Conservation (phyloP, 37 sponge, comb jelly and placozoan genomes). For the Aphrocallistes beatrix region DNA sequence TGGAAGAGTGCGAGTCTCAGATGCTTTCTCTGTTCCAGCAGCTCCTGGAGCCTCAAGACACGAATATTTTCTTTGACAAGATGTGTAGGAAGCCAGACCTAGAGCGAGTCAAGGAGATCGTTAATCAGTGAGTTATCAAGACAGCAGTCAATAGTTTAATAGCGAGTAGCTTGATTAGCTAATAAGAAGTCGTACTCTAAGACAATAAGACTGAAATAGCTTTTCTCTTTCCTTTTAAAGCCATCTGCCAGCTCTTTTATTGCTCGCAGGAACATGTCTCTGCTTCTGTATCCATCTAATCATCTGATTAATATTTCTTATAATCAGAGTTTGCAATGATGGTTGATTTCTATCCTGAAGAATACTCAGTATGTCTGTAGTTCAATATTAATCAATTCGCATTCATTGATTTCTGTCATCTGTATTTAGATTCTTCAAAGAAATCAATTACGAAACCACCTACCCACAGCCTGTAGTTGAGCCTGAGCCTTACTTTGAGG, state of each 20-base stretch:
- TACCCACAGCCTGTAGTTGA: background rate
- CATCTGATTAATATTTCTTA: too few relatives aligned
- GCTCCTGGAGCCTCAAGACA: background rate
- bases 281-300: too few relatives aligned
- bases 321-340: too few relatives aligned
- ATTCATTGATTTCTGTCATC: background rate
- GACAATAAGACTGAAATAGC: too few relatives aligned
- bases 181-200: too few relatives aligned
- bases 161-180: too few relatives aligned
- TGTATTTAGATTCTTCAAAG: background rate
- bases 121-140: background rate
- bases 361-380: too few relatives aligned
- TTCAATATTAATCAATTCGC: too few relatives aligned
- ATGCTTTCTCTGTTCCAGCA: background rate
- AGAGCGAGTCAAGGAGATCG: background rate
- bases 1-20: background rate
- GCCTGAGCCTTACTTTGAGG: background rate
- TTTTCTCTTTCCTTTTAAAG: background rate
- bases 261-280: too few relatives aligned
- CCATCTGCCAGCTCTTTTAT: slow-evolving; percentile 6
- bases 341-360: too few relatives aligned
- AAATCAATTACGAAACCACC: background rate
- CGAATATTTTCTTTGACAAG: background rate
- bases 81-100: background rate
- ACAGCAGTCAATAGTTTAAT: too few relatives aligned